These are phyloP conservation scores for Podiceps cristatus DNA, from an alignment of 2,113 vertebrate genomes.

Conservation along the genomic window DNA sequence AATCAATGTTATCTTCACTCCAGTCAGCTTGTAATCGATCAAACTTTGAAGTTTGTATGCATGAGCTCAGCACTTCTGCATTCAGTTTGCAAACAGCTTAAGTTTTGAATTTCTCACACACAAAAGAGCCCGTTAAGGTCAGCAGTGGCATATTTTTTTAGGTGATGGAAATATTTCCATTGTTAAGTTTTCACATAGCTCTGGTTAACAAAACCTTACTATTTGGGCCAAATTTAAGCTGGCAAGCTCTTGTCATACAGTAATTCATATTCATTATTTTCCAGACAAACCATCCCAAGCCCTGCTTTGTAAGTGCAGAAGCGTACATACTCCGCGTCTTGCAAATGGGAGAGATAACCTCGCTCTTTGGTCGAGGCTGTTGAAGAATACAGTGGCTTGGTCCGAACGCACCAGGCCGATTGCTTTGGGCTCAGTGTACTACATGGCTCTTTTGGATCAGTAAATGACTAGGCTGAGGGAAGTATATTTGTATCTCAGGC, in stretches of 20 bases:
- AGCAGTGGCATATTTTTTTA: not conserved
- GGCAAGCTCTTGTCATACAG: not conserved
- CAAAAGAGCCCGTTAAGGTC: not conserved
- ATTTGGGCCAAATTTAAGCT: not conserved
- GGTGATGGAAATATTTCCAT: conserved; percentile 20
- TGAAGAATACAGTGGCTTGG: not conserved
- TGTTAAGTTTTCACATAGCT: conserved; percentile 7
- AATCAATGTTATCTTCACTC: conserved; percentile 18
- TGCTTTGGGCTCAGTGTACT: not conserved
- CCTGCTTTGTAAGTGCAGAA: not conserved
- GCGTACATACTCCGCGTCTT: not conserved
- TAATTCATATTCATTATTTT: not conserved
- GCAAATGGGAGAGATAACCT: not conserved
- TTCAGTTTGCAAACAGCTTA: conserved; percentile 29
- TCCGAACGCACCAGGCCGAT: accelerated
- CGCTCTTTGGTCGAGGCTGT: not conserved
- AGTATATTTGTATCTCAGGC: not conserved
- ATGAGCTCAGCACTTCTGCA: conserved; percentile 36
- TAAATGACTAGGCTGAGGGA: not conserved
- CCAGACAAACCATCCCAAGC: not conserved
- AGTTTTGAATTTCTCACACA: conserved; percentile 40
- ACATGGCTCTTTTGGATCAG: not conserved
- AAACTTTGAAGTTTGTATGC: not conserved
- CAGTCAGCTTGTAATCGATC: conserved; percentile 9
- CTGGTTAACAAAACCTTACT: conserved; percentile 7